Conservation (phyloP, 2,113 vertebrate genomes). For the Pangasianodon gigas region DNA sequence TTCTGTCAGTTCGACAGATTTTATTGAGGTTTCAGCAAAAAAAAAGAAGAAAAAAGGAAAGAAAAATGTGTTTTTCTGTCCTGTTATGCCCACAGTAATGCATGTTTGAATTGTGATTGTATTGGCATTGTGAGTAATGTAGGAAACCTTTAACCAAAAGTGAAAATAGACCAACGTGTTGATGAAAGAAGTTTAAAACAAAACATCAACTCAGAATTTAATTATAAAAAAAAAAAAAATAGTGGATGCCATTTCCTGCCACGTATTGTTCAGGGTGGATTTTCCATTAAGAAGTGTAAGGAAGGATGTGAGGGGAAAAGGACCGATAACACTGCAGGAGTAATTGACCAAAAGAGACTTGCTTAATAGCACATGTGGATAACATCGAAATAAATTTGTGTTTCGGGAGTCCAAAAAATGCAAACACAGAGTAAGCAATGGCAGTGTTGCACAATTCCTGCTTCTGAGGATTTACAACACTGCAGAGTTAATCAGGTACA, state of each 20-base stretch:
- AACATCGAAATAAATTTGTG: background rate
- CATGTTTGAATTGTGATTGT: too few relatives aligned
- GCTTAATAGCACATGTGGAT: background rate
- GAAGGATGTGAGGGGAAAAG: background rate
- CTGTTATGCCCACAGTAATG: too few relatives aligned
- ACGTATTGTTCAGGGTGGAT: background rate
- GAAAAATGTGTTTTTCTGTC: too few relatives aligned
- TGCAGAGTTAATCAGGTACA: background rate
- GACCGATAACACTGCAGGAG: background rate
- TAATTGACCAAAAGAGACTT: background rate
- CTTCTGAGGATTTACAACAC: background rate
- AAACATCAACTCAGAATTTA: too few relatives aligned
- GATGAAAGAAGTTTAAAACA: too few relatives aligned
- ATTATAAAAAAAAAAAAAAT: too few relatives aligned
- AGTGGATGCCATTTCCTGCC: background rate
- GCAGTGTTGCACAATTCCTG: background rate
- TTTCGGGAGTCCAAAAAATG: background rate
- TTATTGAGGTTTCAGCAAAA: background rate
- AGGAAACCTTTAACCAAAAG: too few relatives aligned
- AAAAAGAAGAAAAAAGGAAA: background rate
- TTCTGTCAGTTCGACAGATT: background rate
- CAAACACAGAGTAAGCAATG: background rate
- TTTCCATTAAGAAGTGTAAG: background rate
- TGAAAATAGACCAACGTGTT: background rate
- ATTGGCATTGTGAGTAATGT: too few relatives aligned